Evolutionary conservation across 2,113 vertebrate genomes (phyloP).

Genomic region (Pavo muticus): DNA sequence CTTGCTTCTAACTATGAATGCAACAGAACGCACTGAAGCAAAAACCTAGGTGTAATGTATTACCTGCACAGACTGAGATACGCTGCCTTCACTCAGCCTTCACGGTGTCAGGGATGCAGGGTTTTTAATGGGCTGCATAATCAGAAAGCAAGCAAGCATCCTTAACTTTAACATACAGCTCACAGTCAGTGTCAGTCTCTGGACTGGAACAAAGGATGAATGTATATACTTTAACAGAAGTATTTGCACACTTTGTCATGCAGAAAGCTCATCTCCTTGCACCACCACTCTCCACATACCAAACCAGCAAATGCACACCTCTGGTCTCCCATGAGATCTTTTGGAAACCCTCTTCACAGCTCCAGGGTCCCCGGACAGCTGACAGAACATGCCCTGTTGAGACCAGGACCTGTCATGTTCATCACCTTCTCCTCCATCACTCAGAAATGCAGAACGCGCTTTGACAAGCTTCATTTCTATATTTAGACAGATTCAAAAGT

Average conservation of each 20-base stretch:
- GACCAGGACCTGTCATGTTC: neutral
- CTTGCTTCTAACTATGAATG: neutral
- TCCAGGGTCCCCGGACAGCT: neutral
- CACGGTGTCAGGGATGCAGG: neutral
- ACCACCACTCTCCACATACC: neutral
- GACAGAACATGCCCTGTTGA: neutral
- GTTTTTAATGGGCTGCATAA: neutral
- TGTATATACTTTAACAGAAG: neutral
- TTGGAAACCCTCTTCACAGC: neutral
- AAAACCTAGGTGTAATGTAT: neutral
- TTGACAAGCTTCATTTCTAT: conserved; percentile 36
- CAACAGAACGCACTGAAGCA: neutral
- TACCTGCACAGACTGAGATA: neutral
- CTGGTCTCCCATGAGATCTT: neutral
- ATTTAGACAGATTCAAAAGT: neutral
- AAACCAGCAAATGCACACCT: neutral
- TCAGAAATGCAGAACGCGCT: neutral
- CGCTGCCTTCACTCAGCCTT: neutral
- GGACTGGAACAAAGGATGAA: neutral
- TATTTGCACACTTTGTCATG: neutral
- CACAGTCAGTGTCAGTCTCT: neutral
- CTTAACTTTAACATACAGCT: neutral
- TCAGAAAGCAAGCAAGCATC: neutral
- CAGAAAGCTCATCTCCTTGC: neutral
- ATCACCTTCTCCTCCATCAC: neutral